phyloP scores from a whole-genome alignment of 2,113 vertebrate genomes.

The Barnardius zonarius region DNA sequence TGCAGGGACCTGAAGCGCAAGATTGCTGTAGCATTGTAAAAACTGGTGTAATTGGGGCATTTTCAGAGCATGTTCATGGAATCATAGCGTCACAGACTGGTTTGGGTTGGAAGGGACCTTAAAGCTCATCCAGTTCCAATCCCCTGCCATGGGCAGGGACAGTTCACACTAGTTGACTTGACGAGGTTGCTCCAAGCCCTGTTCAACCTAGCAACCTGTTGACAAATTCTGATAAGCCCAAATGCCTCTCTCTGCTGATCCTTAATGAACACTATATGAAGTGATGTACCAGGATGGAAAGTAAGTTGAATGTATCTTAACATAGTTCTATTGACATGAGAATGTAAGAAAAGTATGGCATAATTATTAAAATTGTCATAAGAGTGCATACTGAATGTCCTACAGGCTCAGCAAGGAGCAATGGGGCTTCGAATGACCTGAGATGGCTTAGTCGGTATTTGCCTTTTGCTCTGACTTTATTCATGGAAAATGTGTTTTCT shows the following conservation, averaged over 20 bases:
- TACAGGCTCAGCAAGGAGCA: not conserved
- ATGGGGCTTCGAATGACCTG: not conserved
- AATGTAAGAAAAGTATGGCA: not conserved
- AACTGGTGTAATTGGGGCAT: fast-evolving
- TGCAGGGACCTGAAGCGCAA: not conserved
- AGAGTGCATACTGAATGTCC: not conserved
- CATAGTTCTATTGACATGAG: not conserved
- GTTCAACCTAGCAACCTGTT: not conserved
- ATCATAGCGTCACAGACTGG: not conserved
- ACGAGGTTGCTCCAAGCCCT: not conserved
- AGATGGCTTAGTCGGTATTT: not conserved
- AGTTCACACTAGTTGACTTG: not conserved
- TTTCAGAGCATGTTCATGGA: not conserved
- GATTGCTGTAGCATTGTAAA: not conserved
- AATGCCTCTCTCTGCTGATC: not conserved
- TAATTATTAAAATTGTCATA: not conserved
- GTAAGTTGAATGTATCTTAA: not conserved
- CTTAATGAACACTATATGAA: not conserved
- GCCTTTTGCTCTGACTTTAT: constrained; percentile 38
- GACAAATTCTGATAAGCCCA: not conserved
- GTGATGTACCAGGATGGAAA: not conserved
- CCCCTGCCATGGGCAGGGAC: not conserved
- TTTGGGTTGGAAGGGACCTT: not conserved
- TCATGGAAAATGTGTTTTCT: constrained; percentile 48
- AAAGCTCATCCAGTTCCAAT: not conserved